These are phyloP conservation scores for Beris morrisii DNA, from an alignment of 2,888 invertebrate genomes.

Conservation along the genomic window DNA sequence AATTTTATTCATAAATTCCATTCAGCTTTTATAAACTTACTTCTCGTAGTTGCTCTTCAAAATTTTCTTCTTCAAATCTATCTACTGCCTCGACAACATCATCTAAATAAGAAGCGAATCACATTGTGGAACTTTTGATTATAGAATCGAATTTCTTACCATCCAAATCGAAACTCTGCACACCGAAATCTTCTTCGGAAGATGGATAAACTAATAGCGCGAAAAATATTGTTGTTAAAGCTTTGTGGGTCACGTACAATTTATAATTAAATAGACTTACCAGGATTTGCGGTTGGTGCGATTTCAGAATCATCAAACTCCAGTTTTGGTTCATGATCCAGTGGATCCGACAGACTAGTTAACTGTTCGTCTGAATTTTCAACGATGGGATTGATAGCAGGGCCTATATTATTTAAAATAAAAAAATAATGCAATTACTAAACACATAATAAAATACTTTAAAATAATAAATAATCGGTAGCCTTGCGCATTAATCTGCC, in stretches of 20 bases:
- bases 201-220: slow-evolving; percentile 2
- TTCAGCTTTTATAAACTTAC: slow-evolving; percentile 16
- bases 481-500: too few species aligned
- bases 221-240: background rate
- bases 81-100: slow-evolving; percentile 24
- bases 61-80: slow-evolving; percentile 14
- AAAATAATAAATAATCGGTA: too few species aligned
- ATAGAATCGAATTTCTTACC: slow-evolving; percentile 2
- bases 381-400: slow-evolving; percentile 53
- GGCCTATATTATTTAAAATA: slow-evolving; percentile 45
- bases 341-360: slow-evolving; percentile 86
- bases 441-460: too few species aligned
- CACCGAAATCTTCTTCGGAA: slow-evolving; percentile 23
- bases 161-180: slow-evolving; percentile 15
- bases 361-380: slow-evolving; percentile 73
- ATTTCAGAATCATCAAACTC: slow-evolving; percentile 96
- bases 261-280: slow-evolving; percentile 57
- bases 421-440: background rate
- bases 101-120: background rate
- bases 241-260: background rate
- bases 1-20: slow-evolving; percentile 33
- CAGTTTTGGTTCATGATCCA: slow-evolving; percentile 92
- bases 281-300: slow-evolving; percentile 65
- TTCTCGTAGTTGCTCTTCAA: slow-evolving; percentile 21
- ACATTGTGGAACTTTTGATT: too few species aligned